Evolutionary conservation across 23 tunicate species (phyloP).

Genomic region (Clavelina lepadiformis): DNA sequence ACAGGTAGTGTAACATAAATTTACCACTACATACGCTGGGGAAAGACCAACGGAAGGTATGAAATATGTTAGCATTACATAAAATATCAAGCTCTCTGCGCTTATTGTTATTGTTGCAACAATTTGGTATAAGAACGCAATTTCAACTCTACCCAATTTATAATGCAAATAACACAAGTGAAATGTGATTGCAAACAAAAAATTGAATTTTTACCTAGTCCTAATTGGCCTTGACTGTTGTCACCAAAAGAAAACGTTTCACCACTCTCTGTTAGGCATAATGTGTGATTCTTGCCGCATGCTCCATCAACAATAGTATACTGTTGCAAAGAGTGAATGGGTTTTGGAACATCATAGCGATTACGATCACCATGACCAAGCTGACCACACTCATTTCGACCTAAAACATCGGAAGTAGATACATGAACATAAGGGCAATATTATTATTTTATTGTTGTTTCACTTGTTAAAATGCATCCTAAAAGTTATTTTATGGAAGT

Average conservation of each 20-base stretch:
- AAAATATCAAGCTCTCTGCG: too few species aligned
- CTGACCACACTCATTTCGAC: conserved; percentile 84
- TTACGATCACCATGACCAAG: conserved; percentile 88
- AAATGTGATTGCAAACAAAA: too few species aligned
- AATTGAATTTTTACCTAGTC: conserved; percentile 46
- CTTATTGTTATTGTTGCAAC: too few species aligned
- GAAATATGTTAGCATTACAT: too few species aligned
- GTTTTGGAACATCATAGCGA: conserved; percentile 77
- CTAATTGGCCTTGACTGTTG: conserved; percentile 83
- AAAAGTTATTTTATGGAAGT: too few species aligned
- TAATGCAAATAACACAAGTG: too few species aligned
- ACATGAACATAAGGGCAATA: background rate
- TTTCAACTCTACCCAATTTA: too few species aligned
- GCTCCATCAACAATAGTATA: conserved; percentile 67
- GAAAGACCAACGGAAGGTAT: too few species aligned
- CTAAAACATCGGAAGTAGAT: conserved; percentile 10
- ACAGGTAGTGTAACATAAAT: too few species aligned
- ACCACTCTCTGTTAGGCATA: conserved; percentile 78
- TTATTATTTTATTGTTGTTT: background rate
- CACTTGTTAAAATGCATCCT: background rate
- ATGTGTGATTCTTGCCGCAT: conserved; percentile 70
- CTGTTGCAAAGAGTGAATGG: conserved; percentile 51
- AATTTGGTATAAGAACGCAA: too few species aligned
- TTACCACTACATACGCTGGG: too few species aligned
- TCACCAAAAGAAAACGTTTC: conserved; percentile 84